A percentile compares a stretch with the other conserved stretches of the same genome.
phyloP scores from a whole-genome alignment of 1,140 invertebrate genomes.

The Zaprionus kolodkinae region DNA sequence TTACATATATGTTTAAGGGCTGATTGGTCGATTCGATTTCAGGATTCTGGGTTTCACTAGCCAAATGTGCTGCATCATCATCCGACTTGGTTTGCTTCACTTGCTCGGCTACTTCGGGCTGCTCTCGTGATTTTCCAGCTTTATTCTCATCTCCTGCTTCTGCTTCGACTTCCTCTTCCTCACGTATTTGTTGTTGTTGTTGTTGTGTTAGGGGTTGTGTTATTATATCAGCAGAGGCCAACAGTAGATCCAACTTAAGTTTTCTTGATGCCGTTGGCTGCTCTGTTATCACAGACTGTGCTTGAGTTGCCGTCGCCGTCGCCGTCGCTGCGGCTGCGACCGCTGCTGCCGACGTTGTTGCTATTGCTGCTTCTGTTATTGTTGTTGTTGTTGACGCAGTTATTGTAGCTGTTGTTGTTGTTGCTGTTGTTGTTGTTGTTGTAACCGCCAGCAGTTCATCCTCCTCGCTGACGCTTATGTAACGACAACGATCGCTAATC shows the following conservation, averaged over 20 bases:
- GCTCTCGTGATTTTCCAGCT: slow-evolving; percentile 1
- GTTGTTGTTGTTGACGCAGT: slow-evolving; percentile 21
- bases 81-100: slow-evolving; percentile 16
- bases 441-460: slow-evolving; percentile 65
- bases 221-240: slow-evolving; percentile 79
- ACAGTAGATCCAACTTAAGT: slow-evolving; percentile 77
- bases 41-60: slow-evolving; percentile 28
- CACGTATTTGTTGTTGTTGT: slow-evolving; percentile 55
- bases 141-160: neutral
- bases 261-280: slow-evolving; percentile 82
- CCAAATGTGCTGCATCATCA: slow-evolving; percentile 32
- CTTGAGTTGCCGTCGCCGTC: slow-evolving; percentile 64
- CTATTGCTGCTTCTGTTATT: slow-evolving; percentile 9
- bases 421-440: slow-evolving; percentile 13
- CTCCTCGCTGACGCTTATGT: slow-evolving; percentile 79
- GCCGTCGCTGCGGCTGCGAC: slow-evolving; percentile 6
- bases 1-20: slow-evolving; percentile 52
- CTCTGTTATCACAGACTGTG: slow-evolving; percentile 84
- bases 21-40: slow-evolving; percentile 26
- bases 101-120: neutral
- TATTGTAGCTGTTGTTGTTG: slow-evolving; percentile 54
- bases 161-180: slow-evolving; percentile 28
- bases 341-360: slow-evolving; percentile 1
- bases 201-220: slow-evolving; percentile 64
- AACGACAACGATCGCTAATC: slow-evolving; percentile 76